Evolutionary conservation across 2,797 vertebrate species (phyloP).

Genomic region (Hippoglossus hippoglossus): DNA sequence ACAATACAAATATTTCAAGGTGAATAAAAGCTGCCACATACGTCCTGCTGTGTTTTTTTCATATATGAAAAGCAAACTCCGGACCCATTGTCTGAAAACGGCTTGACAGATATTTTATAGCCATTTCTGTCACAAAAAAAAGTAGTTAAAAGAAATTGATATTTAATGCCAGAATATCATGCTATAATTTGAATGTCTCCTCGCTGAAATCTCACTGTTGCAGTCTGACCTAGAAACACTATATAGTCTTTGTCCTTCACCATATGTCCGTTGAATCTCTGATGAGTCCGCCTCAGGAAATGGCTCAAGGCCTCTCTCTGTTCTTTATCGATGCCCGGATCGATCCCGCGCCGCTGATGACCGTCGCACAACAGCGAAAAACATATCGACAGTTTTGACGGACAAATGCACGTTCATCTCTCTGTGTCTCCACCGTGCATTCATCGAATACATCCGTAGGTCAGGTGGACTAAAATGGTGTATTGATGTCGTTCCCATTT

Average conservation of each 20-base stretch:
- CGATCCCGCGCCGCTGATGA: conserved; percentile 49
- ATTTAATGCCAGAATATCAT: neutral
- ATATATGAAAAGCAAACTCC: no score
- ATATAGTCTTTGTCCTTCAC: conserved; percentile 31
- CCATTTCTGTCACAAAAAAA: neutral
- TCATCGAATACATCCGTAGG: conserved; percentile 15
- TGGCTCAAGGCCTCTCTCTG: conserved; percentile 13
- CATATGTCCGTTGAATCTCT: conserved; percentile 52
- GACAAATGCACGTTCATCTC: conserved; percentile 24
- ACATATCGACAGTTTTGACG: conserved; percentile 43
- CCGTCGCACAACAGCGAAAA: conserved; percentile 6
- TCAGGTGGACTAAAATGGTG: neutral
- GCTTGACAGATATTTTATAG: neutral
- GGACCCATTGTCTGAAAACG: no score
- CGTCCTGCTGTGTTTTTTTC: no score
- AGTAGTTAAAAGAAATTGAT: conserved; percentile 9
- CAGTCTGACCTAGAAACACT: conserved; percentile 25
- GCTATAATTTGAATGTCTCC: neutral
- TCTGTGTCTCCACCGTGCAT: neutral
- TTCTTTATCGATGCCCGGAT: conserved; percentile 61
- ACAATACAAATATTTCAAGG: no score
- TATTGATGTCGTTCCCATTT: conserved; percentile 14
- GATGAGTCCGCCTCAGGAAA: conserved; percentile 41
- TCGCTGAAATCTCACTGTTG: neutral
- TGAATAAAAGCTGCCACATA: no score